A percentile compares a stretch with the other conserved stretches of the same genome.
These are phyloP conservation scores for Megaceryle alcyon DNA, from an alignment of 2,797 vertebrate species.

Conservation along the genomic window DNA sequence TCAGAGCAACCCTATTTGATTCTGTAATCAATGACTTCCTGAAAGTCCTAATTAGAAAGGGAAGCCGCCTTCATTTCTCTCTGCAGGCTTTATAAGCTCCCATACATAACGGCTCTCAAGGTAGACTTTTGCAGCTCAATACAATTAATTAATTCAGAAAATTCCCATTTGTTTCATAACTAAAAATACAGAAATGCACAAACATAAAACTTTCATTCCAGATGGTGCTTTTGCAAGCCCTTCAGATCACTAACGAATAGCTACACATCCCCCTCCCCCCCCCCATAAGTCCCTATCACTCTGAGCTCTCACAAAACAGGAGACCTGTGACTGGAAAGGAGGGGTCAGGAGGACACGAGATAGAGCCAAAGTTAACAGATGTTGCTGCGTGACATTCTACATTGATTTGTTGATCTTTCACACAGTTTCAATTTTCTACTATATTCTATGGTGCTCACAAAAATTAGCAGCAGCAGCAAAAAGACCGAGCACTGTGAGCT, in stretches of 20 bases:
- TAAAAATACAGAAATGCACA: conserved; percentile 11
- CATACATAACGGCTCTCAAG: conserved; percentile 3
- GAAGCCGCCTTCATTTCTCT: conserved; percentile 41
- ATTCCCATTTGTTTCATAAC: conserved; percentile 59
- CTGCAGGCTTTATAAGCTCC: conserved; percentile 30
- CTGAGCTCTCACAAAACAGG: conserved; percentile 30
- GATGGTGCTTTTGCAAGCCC: conserved; percentile 35
- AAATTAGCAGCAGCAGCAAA: conserved; percentile 71
- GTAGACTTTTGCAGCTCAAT: background rate
- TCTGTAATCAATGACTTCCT: conserved; percentile 62
- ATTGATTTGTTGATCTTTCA: conserved; percentile 71
- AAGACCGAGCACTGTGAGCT: background rate
- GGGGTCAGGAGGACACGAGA: conserved; percentile 35
- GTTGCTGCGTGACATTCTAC: conserved; percentile 66
- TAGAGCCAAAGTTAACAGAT: conserved; percentile 69
- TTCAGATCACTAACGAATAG: conserved; percentile 15
- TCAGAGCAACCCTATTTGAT: background rate
- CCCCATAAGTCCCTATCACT: conserved; percentile 1
- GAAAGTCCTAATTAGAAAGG: conserved; percentile 47
- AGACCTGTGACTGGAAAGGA: conserved; percentile 38
- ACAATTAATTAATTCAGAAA: conserved; percentile 62
- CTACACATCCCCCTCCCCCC: background rate
- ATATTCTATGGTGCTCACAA: conserved; percentile 61
- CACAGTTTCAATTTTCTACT: conserved; percentile 74
- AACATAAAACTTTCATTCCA: conserved; percentile 19